Base-by-base conservation (phyloP, 1,140 invertebrate species). In the Cataglyphis hispanica region DNA sequence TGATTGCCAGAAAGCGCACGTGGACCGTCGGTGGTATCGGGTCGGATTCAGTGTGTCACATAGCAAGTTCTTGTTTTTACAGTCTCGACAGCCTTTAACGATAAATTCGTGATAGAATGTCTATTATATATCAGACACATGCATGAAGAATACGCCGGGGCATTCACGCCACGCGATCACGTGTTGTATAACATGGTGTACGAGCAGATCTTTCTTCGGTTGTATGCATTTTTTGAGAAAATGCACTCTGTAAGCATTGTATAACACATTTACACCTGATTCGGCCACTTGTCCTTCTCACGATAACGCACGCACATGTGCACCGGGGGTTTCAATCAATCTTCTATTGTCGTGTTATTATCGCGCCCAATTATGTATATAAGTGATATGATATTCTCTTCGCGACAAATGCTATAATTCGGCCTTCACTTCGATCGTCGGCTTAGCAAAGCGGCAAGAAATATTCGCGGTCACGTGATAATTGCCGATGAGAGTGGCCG, bases 401-500 rank as follows among this genome's bases (percentile, higher is more conserved):
- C 69, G 22, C 10, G 16, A 31, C 46, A 22, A 56, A 56, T 22
- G n/a, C 10, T 8, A 8, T n/a, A 27, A 5, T 70, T n/a, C 43
- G 34, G 25, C 2, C 50, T 19, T 13, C 16, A 46, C 56, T 31
- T 78, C 75, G 60, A 66, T 64, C 25, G 37, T 13, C 37, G 25
- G 7, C 63, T 67, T 40, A 67, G 11, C 64, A 22, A 40, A 67
- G 34, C 34, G 13, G 43, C n/a, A 31, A 78, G 27, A 78, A 67
- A 64, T 66, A 77, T 77, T 77, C 27, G 43, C 63, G 1, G 13
- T 78, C 25, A 70, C 66, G 43, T 78, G 72, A 37, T 88, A 86
- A 89, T 78, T 86, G 64, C n/a, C 40, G 46, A 86, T 66, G 64
- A 64, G 34, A 31, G 53, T 75, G 37, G 75, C 40, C 58, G 83